A percentile compares a stretch with the other conserved stretches of the same genome.
These are phyloP conservation scores for Camponotus floridanus DNA, from an alignment of 1,140 invertebrate genomes.

Conservation along the genomic window DNA sequence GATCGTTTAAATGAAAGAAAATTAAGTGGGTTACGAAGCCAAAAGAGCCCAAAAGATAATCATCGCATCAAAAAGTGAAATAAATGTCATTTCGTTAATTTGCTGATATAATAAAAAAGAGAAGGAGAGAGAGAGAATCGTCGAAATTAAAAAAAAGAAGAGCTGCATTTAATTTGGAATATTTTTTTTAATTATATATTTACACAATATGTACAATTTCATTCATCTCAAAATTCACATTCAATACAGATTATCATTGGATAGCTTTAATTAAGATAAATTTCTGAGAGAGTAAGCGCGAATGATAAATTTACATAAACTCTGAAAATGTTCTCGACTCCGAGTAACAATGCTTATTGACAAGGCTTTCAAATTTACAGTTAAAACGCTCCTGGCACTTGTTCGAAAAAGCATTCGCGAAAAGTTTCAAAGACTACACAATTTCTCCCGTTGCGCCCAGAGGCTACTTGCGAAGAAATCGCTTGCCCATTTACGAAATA, in stretches of 20 bases:
- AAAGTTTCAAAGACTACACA: constrained; percentile 51
- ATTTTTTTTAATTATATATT: neutral
- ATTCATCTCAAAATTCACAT: neutral
- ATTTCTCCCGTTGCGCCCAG: constrained; percentile 49
- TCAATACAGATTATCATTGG: neutral
- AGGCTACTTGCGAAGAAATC: constrained; percentile 39
- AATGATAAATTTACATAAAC: constrained; percentile 9
- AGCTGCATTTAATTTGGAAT: neutral
- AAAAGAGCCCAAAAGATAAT: constrained; percentile 18
- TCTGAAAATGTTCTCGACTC: neutral
- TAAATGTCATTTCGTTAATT: neutral
- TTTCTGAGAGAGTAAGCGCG: neutral
- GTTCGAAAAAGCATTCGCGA: constrained; percentile 42
- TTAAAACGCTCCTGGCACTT: neutral
- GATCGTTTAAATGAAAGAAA: neutral
- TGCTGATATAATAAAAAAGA: neutral
- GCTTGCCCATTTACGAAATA: constrained; percentile 26
- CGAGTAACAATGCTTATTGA: neutral
- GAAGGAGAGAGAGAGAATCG: neutral
- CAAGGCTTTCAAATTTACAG: constrained; percentile 27
- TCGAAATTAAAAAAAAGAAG: neutral
- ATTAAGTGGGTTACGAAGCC: neutral
- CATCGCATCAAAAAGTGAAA: neutral
- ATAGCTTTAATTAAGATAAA: constrained; percentile 8
- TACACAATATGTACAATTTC: neutral